Percentiles rank a stretch among this genome's conserved stretches.
These are phyloP conservation scores for Sebastes melanostomus DNA, from an alignment of 2,797 vertebrate species.

Conservation along the genomic window DNA sequence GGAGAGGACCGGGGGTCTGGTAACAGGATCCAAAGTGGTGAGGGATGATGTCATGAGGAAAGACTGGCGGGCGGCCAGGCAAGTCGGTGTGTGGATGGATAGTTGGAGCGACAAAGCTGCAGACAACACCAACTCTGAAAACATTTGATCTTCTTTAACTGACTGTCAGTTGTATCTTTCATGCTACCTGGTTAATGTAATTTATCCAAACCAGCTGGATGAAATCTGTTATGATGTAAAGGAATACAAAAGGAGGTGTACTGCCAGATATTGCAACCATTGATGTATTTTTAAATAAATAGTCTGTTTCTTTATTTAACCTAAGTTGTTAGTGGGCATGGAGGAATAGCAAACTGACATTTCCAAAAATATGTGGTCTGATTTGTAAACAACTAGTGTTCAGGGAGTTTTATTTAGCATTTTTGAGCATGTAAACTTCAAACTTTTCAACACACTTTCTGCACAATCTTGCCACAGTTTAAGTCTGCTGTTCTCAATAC, in stretches of 20 bases:
- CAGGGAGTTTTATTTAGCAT: neutral
- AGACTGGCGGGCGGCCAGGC: constrained; percentile 32
- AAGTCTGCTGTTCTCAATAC: neutral
- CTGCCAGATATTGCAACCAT: neutral
- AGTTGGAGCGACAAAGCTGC: constrained; percentile 19
- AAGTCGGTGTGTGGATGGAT: constrained; percentile 28
- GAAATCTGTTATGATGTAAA: neutral
- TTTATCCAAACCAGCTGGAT: neutral
- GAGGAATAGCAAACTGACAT: neutral
- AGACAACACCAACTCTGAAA: constrained; percentile 20
- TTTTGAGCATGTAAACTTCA: neutral
- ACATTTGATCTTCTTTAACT: neutral
- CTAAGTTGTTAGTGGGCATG: neutral
- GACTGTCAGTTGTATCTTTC: neutral
- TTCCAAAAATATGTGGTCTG: neutral
- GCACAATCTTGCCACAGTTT: neutral
- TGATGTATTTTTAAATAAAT: neutral
- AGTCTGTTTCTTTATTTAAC: neutral
- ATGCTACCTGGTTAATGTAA: neutral
- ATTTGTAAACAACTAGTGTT: neutral
- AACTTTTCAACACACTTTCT: neutral
- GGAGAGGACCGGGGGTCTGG: constrained; percentile 13
- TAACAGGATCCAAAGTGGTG: constrained; percentile 52
- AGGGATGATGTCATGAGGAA: constrained; percentile 67
- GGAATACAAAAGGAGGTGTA: neutral